A percentile compares a stretch with the other conserved stretches of the same genome.
Evolutionary conservation across 2,113 vertebrate genomes (phyloP).

Genomic region (Hippocampus comes): DNA sequence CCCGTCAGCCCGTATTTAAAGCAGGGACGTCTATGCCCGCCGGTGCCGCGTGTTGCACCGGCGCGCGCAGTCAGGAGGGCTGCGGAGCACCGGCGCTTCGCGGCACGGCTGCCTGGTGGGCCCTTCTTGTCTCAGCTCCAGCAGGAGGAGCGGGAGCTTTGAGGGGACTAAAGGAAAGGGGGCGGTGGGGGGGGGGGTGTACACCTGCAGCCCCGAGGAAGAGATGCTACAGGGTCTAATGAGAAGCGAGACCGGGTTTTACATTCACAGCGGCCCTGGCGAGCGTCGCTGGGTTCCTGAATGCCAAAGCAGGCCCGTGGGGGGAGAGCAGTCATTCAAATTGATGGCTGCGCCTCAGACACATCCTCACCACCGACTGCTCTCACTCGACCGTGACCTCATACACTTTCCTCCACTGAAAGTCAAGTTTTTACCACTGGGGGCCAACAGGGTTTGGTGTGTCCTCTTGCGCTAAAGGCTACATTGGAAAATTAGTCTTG

Average conservation of each 20-base stretch:
- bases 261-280: conserved; percentile 73
- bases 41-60: conserved; percentile 24
- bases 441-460: neutral
- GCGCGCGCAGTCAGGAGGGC: conserved; percentile 15
- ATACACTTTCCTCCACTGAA: neutral
- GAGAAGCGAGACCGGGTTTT: conserved; percentile 55
- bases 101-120: conserved; percentile 28
- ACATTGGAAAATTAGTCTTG: conserved; percentile 12
- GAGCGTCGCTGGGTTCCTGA: conserved; percentile 66
- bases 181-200: neutral
- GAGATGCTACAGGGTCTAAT: conserved; percentile 68
- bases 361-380: conserved; percentile 67
- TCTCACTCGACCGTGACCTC: conserved; percentile 5
- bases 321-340: conserved; percentile 79
- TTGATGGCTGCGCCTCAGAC: conserved; percentile 78
- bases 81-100: conserved; percentile 22
- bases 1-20: neutral
- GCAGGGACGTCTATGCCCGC: conserved; percentile 7
- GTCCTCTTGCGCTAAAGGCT: neutral
- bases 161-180: conserved; percentile 20
- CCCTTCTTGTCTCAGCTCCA: conserved; percentile 47
- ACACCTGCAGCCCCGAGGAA: conserved; percentile 54
- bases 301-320: conserved; percentile 81
- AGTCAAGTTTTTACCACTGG: neutral
- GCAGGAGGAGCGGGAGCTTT: conserved; percentile 28